Evolutionary conservation across 2,888 invertebrate genomes (phyloP).

Genomic region (Agrilus mali): DNA sequence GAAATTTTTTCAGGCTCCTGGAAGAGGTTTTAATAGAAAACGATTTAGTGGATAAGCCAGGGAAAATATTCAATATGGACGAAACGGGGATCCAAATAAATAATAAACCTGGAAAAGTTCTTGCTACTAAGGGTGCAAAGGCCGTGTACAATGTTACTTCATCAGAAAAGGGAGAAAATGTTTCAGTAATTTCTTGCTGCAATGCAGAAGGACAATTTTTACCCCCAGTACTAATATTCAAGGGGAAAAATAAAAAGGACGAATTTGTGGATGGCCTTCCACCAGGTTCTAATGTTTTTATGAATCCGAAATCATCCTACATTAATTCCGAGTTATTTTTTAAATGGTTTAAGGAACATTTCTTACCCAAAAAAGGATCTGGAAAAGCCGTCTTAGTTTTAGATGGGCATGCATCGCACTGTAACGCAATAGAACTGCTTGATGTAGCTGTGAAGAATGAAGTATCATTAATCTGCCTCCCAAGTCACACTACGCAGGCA

Average conservation of each 20-base stretch:
- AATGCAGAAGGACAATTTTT: conserved; percentile 21
- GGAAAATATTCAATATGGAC: too few relatives aligned
- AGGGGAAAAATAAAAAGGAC: conserved; percentile 10
- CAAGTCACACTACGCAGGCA: conserved; percentile 10
- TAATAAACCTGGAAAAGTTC: too few relatives aligned
- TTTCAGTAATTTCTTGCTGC: conserved; percentile 21
- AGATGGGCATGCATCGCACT: conserved; percentile 4
- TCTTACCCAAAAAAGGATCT: conserved; percentile 1
- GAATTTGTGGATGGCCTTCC: conserved; percentile 2
- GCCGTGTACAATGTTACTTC: conserved; percentile 14
- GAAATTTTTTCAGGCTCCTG: too few relatives aligned
- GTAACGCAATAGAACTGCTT: background rate
- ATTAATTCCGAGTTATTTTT: conserved; percentile 2
- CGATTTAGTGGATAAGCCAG: too few relatives aligned
- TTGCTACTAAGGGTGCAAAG: conserved; percentile 13
- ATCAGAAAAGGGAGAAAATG: conserved; percentile 19
- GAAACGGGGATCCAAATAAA: too few relatives aligned
- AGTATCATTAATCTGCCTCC: conserved; percentile 3
- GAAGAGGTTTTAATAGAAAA: too few relatives aligned
- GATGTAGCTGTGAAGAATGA: conserved; percentile 4
- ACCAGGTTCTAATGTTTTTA: conserved; percentile 3
- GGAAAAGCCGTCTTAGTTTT: conserved; percentile 1
- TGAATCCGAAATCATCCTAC: conserved; percentile 3
- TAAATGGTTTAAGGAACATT: conserved; percentile 3
- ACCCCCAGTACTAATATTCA: conserved; percentile 18